Evolutionary conservation across 2,888 invertebrate species (phyloP).

Genomic region (Hirtodrosophila duncani): DNA sequence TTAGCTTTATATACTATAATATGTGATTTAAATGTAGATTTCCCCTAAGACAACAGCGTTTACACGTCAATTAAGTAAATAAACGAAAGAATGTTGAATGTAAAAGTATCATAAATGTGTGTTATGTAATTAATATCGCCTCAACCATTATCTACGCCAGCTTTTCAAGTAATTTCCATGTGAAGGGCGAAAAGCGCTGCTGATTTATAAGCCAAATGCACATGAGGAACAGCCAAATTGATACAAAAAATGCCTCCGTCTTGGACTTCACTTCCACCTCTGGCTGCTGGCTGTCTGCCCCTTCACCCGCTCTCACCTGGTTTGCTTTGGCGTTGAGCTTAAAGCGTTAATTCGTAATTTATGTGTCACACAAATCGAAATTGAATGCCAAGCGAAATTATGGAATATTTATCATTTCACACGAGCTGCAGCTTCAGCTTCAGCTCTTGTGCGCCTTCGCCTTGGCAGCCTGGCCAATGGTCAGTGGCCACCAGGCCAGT

Average conservation of each 20-base stretch:
- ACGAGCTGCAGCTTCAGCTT: slow-evolving; percentile 41
- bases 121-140: no score
- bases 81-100: no score
- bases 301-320: slow-evolving; percentile 3
- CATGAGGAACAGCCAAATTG: slow-evolving; percentile 32
- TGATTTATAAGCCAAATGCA: slow-evolving; percentile 34
- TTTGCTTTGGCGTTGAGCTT: slow-evolving; percentile 63
- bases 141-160: no score
- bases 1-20: no score
- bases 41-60: no score
- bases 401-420: slow-evolving; percentile 78
- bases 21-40: no score
- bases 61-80: no score
- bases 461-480: slow-evolving; percentile 25
- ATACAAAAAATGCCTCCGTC: slow-evolving; percentile 35
- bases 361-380: slow-evolving; percentile 78
- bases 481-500: slow-evolving; percentile 30
- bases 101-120: no score
- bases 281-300: not conserved
- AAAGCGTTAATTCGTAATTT: slow-evolving; percentile 79
- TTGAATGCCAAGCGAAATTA: slow-evolving; percentile 79
- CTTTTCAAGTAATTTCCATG: no score
- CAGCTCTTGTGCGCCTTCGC: slow-evolving; percentile 6
- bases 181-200: no score
- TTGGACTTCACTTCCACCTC: slow-evolving; percentile 35